Evolutionary conservation across 2,888 invertebrate species (phyloP), one percentile per base, ranked within the genome.

Genomic region (Stenoptilia bipunctidactyla): DNA sequence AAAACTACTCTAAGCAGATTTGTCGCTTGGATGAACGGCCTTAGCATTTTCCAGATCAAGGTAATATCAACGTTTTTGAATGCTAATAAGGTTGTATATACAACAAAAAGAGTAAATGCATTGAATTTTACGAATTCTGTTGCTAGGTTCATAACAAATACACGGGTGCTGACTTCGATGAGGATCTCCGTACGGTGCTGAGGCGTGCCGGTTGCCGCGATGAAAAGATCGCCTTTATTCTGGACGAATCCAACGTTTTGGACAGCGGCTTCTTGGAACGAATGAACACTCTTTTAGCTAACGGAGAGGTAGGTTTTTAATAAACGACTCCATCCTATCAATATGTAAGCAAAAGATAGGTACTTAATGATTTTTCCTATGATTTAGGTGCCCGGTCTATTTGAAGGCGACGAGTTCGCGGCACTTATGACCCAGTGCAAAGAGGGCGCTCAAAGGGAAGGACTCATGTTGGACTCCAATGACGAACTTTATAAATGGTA

Each of bases 401-500:
- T 96, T 60, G 96, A 96, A 74, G 96, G 98, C 6, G 99, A 99
- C 60, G 99, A 99, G 66, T 97, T 97, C 67, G 97, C 98, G 1
- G 98, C 98, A 0, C 84, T 99, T 43, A 99, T 99, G 98, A 99
- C 98, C 0, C 99, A 99, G 69, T 99, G 99, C 72, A 99, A 99
- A 72, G 99, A 99, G 80, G 98, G 98, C 2, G 97, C 98, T 1
- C 97, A 97, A 65, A 87, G 98, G 43, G 98, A 98, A 79, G 99
- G 99, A 2, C 86, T 97, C 34, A 99, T 99, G 98, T 83, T 99
- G 36, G 99, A 99, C 75, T 96, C 98, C 0, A 94, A 93, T 55
- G 99, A 99, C 70, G 99, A 99, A 71, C 82, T 99, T 8, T 99
- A 99, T 80, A 99, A 99, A 85, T 99, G 99, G 98, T 82, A 51